phyloP scores from a whole-genome alignment of 2,113 vertebrate species.

The Prunella himalayana region DNA sequence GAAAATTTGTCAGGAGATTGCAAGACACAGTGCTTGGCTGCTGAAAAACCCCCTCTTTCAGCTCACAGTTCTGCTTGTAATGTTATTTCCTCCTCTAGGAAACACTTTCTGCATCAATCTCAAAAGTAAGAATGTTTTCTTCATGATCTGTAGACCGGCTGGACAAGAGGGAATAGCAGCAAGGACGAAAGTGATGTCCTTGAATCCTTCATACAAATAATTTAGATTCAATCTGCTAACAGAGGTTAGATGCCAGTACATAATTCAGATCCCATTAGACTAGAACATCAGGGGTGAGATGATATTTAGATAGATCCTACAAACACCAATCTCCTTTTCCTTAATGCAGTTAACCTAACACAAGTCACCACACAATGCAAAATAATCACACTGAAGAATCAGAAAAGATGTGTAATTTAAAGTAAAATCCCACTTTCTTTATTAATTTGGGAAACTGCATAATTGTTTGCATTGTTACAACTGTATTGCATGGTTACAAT shows the following conservation, averaged over 20 bases:
- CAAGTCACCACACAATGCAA: not conserved
- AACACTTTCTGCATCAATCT: not conserved
- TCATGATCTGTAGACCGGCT: not conserved
- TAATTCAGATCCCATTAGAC: conserved; percentile 55
- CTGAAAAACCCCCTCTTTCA: not conserved
- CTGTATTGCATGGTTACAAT: not conserved
- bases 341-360: conserved; percentile 34
- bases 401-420: not conserved
- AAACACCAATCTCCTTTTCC: not conserved
- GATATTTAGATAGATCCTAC: conserved; percentile 11
- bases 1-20: not conserved
- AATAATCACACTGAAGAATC: not conserved
- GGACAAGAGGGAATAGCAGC: not conserved
- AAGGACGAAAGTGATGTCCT: conserved; percentile 7
- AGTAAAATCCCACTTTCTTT: not conserved
- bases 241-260: not conserved
- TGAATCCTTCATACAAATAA: conserved; percentile 1
- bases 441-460: not conserved
- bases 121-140: not conserved
- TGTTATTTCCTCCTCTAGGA: not conserved
- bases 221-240: conserved; percentile 46
- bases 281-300: not conserved
- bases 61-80: not conserved
- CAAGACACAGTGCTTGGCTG: not conserved
- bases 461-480: not conserved